Evolutionary conservation across 1,140 invertebrate genomes (phyloP).

Genomic region (Lanistes nyassanus): DNA sequence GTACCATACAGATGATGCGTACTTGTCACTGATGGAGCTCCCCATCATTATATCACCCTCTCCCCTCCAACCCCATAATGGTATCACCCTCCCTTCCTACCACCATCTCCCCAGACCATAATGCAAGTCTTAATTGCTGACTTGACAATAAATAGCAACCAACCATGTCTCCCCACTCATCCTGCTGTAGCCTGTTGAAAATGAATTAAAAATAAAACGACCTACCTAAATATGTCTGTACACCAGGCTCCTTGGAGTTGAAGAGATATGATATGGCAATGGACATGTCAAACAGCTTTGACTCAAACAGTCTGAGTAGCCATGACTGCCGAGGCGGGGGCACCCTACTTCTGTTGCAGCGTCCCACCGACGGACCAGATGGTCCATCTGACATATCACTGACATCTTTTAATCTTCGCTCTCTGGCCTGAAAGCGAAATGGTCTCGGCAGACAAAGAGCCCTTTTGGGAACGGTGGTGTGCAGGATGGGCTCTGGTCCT

Average conservation of each 20-base stretch:
- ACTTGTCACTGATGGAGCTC: no score
- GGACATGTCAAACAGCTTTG: conserved; percentile 96
- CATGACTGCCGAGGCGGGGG: conserved; percentile 68
- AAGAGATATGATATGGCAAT: conserved; percentile 98
- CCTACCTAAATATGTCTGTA: conserved; percentile 92
- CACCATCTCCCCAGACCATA: no score
- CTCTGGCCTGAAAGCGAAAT: neutral
- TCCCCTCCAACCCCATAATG: no score
- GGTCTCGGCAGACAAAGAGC: conserved; percentile 14
- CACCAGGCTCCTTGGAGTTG: conserved; percentile 97
- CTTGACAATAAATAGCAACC: no score
- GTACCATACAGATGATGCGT: no score
- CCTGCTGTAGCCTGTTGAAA: neutral
- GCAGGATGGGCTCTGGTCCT: neutral
- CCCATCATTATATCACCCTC: no score
- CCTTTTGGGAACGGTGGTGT: neutral
- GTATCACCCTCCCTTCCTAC: no score
- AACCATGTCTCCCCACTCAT: no score
- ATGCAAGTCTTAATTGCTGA: no score
- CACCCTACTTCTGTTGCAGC: conserved; percentile 16
- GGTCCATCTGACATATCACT: conserved; percentile 1
- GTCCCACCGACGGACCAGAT: neutral
- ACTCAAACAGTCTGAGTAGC: conserved; percentile 92
- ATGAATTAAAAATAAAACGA: conserved; percentile 20
- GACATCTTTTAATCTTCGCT: conserved; percentile 1